Evolutionary conservation across 2,888 invertebrate genomes (phyloP), one percentile per base, ranked within the genome.

Genomic region (Oligia strigilis): DNA sequence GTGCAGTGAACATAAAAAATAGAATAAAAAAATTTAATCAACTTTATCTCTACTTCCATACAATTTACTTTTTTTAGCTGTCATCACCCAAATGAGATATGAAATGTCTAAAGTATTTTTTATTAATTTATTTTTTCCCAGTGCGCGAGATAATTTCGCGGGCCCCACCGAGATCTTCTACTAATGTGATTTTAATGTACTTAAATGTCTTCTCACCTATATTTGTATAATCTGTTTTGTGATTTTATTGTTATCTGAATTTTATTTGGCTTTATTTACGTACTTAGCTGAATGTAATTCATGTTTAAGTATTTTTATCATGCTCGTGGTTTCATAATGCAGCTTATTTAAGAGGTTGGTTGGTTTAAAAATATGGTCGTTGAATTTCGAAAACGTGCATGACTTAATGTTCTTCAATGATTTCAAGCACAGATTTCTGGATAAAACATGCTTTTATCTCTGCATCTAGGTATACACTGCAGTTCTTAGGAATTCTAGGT

Each of bases 101-200:
- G 91, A 92, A 94, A 93, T 91, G 93, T 92, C 92, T 91, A 93
- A 91, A 92, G 93, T 94, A 91, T 95, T 94, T 88, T 94, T 92
- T 95, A 95, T 93, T 95, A 95, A 95, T 95, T 96, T 96, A 93
- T 95, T 95, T 96, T 92, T 96, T 95, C 95, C 93, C 93, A 93
- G 90, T 91, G 91, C 87, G 90, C 88, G 89, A 93, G 95, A 95
- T 96, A 96, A 96, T 95, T 96, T 94, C 91, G 92, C 89, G 92
- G 93, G 91, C 91, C 95, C 95, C 93, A 92, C 88, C 91, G 91
- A 93, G 94, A 94, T 95, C 92, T 93, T 87, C 90, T 94, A 95
- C 97, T 97, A 97, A 97, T 97, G 97, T 97, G 96, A 96, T 96
- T 97, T 97, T 97, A 97, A 97, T 97, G 97, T 96, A 95, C 95